phyloP scores from a whole-genome alignment of 2,888 invertebrate genomes.

The Pyrgus malvae region DNA sequence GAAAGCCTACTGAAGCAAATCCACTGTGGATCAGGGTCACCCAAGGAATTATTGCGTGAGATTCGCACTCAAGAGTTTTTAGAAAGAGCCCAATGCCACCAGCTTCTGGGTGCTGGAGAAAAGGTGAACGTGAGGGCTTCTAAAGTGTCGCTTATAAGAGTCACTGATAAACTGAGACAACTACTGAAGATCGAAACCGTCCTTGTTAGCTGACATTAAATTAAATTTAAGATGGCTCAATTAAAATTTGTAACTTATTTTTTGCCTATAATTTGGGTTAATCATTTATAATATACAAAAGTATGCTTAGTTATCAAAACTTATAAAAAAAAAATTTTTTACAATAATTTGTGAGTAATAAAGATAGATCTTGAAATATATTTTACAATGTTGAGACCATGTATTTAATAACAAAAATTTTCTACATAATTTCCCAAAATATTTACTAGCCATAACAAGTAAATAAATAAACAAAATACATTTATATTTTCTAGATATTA shows the following conservation, averaged over 20 bases:
- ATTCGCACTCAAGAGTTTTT: slow-evolving; percentile 90
- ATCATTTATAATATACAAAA: too few species aligned
- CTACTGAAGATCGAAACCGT: slow-evolving; percentile 91
- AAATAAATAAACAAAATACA: too few species aligned
- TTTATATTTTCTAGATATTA: too few species aligned
- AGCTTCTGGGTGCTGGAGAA: slow-evolving; percentile 89
- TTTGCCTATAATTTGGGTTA: background rate
- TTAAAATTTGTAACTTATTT: slow-evolving; percentile 7
- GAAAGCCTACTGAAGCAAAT: slow-evolving; percentile 90
- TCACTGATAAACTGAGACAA: slow-evolving; percentile 91
- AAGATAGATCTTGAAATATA: too few species aligned
- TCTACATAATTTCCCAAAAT: too few species aligned
- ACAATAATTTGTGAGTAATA: too few species aligned
- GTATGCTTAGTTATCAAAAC: background rate
- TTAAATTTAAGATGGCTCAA: slow-evolving; percentile 32
- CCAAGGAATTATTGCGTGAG: slow-evolving; percentile 82
- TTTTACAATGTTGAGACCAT: too few species aligned
- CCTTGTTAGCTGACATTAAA: slow-evolving; percentile 84
- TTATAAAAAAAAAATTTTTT: too few species aligned
- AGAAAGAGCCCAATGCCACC: slow-evolving; percentile 90
- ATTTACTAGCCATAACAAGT: too few species aligned
- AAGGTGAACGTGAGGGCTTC: slow-evolving; percentile 90
- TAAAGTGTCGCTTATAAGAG: slow-evolving; percentile 90
- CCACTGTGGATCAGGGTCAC: slow-evolving; percentile 82
- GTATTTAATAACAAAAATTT: too few species aligned